Percentiles rank a stretch among this genome's conserved stretches.
Conservation (phyloP, 2,113 vertebrate species). For the Artemisiospiza belli region DNA sequence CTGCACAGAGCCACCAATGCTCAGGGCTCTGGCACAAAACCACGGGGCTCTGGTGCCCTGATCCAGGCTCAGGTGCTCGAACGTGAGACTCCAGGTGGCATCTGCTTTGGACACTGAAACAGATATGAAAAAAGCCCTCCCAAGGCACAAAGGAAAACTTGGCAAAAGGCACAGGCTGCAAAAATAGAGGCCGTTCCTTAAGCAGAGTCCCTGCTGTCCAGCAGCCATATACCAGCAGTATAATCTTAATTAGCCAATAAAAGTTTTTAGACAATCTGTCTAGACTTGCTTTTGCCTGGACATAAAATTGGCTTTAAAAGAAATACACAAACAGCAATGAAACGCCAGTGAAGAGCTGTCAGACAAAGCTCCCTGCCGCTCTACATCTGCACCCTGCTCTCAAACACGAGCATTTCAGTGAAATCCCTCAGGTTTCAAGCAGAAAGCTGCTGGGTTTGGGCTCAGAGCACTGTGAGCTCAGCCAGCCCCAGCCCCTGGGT, state of each 20-base stretch:
- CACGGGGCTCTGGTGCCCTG: neutral
- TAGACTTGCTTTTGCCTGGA: slow-evolving; percentile 39
- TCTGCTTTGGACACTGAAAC: neutral
- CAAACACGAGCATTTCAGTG: neutral
- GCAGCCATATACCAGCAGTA: neutral
- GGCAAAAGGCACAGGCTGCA: neutral
- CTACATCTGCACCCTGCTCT: slow-evolving; percentile 12
- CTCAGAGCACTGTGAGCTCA: neutral
- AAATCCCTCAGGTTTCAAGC: neutral
- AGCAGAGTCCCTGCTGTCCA: neutral
- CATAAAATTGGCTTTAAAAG: slow-evolving; percentile 42
- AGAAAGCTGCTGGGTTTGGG: neutral
- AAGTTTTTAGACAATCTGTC: slow-evolving; percentile 56
- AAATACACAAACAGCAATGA: slow-evolving; percentile 31
- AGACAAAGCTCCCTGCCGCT: neutral
- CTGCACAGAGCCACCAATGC: neutral
- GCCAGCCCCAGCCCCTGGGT: accelerated
- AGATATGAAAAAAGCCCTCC: neutral
- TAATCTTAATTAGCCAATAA: slow-evolving; percentile 49
- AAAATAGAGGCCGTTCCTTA: neutral
- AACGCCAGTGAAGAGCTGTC: neutral
- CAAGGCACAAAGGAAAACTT: neutral
- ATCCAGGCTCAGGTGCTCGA: neutral
- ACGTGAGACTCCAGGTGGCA: neutral
- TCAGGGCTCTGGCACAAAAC: neutral